Conservation (phyloP, 2,888 invertebrate genomes). For the Orthosia gracilis region DNA sequence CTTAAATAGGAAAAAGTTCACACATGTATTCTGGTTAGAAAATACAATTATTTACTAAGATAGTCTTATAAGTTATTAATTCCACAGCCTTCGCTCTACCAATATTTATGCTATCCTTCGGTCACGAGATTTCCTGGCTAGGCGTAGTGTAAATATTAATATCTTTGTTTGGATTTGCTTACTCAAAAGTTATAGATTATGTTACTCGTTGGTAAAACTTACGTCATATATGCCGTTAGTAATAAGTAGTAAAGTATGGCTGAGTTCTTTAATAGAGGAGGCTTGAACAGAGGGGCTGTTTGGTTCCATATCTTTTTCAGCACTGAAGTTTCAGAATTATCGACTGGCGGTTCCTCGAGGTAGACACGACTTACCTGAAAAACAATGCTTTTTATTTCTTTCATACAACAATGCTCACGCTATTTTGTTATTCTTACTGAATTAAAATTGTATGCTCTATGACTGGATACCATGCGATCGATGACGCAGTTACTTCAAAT, state of each 20-base stretch:
- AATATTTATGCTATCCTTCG: slow-evolving; percentile 79
- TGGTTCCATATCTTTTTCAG: slow-evolving; percentile 82
- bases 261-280: slow-evolving; percentile 79
- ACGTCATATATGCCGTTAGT: slow-evolving; percentile 86
- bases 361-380: slow-evolving; percentile 75
- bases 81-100: slow-evolving; percentile 80
- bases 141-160: slow-evolving; percentile 82
- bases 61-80: neutral
- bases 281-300: slow-evolving; percentile 83
- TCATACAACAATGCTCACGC: neutral
- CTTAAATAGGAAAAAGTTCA: neutral
- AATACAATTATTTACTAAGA: too few relatives aligned
- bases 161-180: too few relatives aligned
- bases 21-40: too few relatives aligned
- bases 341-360: slow-evolving; percentile 71
- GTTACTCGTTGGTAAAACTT: slow-evolving; percentile 62
- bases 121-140: slow-evolving; percentile 80
- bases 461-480: too few relatives aligned
- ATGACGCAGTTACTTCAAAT: neutral
- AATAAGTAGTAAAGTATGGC: slow-evolving; percentile 81
- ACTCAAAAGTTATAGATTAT: too few relatives aligned
- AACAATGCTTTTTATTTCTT: too few relatives aligned
- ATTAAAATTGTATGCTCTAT: neutral
- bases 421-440: neutral
- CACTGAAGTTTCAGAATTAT: slow-evolving; percentile 65